Evolutionary conservation across 2,113 vertebrate species (phyloP).

Genomic region (Cacatua alba): DNA sequence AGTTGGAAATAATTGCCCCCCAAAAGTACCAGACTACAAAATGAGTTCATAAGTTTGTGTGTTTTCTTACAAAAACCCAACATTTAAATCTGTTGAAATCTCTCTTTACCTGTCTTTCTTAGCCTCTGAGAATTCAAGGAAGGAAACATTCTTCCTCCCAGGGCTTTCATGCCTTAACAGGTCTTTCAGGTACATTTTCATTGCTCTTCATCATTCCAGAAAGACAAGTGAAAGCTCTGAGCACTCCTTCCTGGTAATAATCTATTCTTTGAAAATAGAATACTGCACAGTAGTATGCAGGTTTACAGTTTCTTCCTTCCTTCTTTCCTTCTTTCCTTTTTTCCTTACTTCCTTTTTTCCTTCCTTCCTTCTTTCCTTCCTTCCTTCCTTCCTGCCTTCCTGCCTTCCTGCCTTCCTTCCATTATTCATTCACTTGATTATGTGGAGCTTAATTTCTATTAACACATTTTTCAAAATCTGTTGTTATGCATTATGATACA

Average conservation of each 20-base stretch:
- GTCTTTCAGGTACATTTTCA: not conserved
- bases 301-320: not conserved
- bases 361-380: too few relatives aligned
- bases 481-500: not conserved
- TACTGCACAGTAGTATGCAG: not conserved
- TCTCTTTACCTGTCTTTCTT: not conserved
- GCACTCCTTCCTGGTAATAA: not conserved
- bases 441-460: not conserved
- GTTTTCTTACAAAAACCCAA: rapidly evolving
- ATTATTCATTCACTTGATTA: not conserved
- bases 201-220: not conserved
- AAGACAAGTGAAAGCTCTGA: not conserved
- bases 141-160: not conserved
- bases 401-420: not conserved
- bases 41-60: not conserved
- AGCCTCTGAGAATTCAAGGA: not conserved
- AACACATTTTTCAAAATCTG: not conserved
- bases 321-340: too few relatives aligned
- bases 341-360: not conserved
- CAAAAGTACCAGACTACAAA: not conserved
- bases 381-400: too few relatives aligned
- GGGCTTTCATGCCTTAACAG: not conserved
- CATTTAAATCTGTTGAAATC: not conserved
- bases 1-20: not conserved
- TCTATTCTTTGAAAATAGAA: not conserved